Base-by-base conservation (phyloP, 2,797 vertebrate species). In the Rallus crepitans region DNA sequence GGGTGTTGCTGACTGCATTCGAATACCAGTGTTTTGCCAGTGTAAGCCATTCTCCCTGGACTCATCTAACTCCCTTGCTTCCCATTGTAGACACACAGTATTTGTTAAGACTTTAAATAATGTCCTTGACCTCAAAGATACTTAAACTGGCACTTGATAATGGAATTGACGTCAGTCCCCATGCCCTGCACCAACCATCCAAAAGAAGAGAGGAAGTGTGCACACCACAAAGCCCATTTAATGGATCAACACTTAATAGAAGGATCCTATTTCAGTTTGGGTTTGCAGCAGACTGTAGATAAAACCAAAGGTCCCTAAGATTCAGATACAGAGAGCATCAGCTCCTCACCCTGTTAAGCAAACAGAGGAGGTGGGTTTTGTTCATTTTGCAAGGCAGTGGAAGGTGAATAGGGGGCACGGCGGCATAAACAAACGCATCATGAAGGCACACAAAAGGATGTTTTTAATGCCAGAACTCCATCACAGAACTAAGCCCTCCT, bases 401-500 rank as follows among this genome's bases (percentile, higher is more conserved):
- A 84, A 91, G 56, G 64, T 82, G 82, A 91, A 84, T 53, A 68
- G 24, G 52, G 70, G 3, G 8, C 35, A 52, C 23, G 45, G 27
- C 33, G 35, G 33, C 56, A 45, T 78, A 66, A 94, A 93, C 77
- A 87, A 93, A 93, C 66, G 33, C n/a, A 20, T 77, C 37, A 8
- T 48, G 59, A 93, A 81, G 55, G 82, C 25, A 20, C 2, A 1
- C 63, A 52, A 88, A 75, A 71, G 64, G 66, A 5, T 47, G 47
- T 47, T 81, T 52, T 71, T 37, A 45, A 24, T 28, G 40, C 79
- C 30, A 70, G 45, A 89, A 65, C 47, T 87, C 61, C 39, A 60
- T 47, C 56, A 52, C 42, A 82, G 45, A 88, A n/a, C 23, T 70
- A 33, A 90, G 15, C 5, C 24, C 3, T 56, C 37, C 76, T 69